Base-by-base conservation (phyloP, 1,140 invertebrate genomes). In the Drosophila nigromelanica region DNA sequence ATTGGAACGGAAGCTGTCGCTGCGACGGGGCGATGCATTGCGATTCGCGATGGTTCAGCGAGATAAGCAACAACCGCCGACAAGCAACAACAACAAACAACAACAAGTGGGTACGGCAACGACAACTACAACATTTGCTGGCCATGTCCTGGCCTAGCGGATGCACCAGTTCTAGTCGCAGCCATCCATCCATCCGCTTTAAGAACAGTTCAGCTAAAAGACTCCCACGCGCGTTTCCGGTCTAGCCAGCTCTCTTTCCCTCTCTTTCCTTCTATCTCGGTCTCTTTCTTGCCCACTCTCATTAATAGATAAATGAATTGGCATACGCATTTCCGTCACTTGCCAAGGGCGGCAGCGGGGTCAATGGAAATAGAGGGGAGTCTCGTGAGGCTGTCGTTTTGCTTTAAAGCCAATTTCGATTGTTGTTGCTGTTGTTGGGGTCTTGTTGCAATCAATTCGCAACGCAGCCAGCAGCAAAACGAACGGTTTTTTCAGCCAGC, bases 181-280 rank as follows among this genome's bases (percentile, higher is more conserved):
- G 62, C 27, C 40, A 59, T 59, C 45, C 43, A 45, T 33, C n/a
- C 40, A 59, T 59, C 58, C 43, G 58, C 27, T 54, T 43, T 14
- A 18, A 33, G 14, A 37, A 76, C 50, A 18, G 15, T 52, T 52
- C 42, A 48, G 70, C 67, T 74, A 21, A 51, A 35, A 59, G 35
- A 82, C 80, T 86, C 81, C 81, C 81, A 80, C 81, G 77, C 81
- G 66, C 55, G 78, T 62, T 86, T 86, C 81, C 81, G 80, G 64
- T 55, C 39, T 59, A 12, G 47, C 14, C 59, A 27, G 11, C 35
- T n/a, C 35, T 5, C 14, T 14, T 24, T 8, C 27, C 7, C 35
- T 37, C 43, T 39, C 18, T 18, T 33, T 52, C 3, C 0, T 11
- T 4, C 47, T 14, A 12, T 12, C 27, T 30, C 12, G 7, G 15